Conservation (phyloP, 2,113 vertebrate genomes). For the Sardina pilchardus region DNA sequence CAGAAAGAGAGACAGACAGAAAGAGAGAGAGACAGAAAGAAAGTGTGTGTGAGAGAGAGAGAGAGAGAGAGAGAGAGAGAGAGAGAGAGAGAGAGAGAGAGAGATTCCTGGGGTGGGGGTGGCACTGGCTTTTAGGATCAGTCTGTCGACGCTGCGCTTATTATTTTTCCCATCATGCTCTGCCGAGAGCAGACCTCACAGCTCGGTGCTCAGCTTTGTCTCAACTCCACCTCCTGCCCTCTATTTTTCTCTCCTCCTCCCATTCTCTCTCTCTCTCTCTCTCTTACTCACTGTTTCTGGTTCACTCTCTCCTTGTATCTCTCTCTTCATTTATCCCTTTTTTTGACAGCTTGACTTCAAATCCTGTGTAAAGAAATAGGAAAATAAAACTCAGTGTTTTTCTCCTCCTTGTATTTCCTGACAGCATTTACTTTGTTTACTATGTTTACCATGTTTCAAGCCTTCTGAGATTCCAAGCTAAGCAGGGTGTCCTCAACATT, state of each 20-base stretch:
- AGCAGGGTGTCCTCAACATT: not conserved
- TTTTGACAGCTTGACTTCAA: not conserved
- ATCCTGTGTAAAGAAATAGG: not conserved
- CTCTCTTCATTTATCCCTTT: not conserved
- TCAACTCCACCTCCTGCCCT: not conserved
- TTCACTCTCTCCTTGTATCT: not conserved
- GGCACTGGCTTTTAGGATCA: not conserved
- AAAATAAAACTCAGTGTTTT: not conserved
- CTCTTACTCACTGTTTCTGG: not conserved
- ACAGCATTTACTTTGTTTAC: not conserved
- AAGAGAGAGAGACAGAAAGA: not conserved
- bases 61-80: not conserved
- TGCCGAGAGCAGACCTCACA: constrained; percentile 8
- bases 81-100: not conserved
- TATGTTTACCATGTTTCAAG: not conserved
- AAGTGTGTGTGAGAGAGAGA: not conserved
- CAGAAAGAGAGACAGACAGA: not conserved
- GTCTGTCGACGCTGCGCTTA: constrained; percentile 13
- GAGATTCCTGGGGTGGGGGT: not conserved
- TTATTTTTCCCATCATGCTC: constrained; percentile 9
- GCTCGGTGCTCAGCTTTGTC: not conserved
- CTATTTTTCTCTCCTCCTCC: not conserved
- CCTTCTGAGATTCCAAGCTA: not conserved
- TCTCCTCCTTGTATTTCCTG: not conserved
- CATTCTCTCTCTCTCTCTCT: constrained; percentile 2